Evolutionary conservation across 2,113 vertebrate species (phyloP).

Genomic region (Verasper variegatus): DNA sequence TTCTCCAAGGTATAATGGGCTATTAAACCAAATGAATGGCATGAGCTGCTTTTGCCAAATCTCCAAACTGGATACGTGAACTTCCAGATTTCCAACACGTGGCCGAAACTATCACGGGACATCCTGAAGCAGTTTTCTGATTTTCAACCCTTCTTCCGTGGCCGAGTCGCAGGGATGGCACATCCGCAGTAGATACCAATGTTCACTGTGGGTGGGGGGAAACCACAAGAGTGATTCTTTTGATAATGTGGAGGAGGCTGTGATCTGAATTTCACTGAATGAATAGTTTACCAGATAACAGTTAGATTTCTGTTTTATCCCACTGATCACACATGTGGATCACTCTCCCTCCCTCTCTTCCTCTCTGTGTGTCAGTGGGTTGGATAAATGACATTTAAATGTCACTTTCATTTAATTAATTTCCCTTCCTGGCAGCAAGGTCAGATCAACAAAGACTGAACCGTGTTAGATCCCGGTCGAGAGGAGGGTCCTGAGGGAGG

Average conservation of each 20-base stretch:
- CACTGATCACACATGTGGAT: neutral
- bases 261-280: no score
- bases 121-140: slow-evolving; percentile 2
- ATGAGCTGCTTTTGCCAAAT: neutral
- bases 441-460: neutral
- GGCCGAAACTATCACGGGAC: neutral
- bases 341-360: neutral
- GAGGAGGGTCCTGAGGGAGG: neutral
- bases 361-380: neutral
- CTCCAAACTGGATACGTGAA: slow-evolving; percentile 16
- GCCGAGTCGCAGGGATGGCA: neutral
- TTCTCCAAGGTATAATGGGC: neutral
- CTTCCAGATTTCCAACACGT: slow-evolving; percentile 4
- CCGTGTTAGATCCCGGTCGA: neutral
- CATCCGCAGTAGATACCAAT: neutral
- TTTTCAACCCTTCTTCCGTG: neutral
- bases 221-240: neutral
- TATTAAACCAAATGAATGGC: slow-evolving; percentile 1
- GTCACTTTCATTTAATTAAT: slow-evolving; percentile 1
- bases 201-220: neutral
- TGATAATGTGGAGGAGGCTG: no score
- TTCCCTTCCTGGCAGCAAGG: neutral
- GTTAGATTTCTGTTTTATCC: neutral
- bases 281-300: neutral
- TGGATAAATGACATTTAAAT: neutral